These are phyloP conservation scores for Drosophila baimaii DNA, from an alignment of 1,140 invertebrate species.

Conservation along the genomic window DNA sequence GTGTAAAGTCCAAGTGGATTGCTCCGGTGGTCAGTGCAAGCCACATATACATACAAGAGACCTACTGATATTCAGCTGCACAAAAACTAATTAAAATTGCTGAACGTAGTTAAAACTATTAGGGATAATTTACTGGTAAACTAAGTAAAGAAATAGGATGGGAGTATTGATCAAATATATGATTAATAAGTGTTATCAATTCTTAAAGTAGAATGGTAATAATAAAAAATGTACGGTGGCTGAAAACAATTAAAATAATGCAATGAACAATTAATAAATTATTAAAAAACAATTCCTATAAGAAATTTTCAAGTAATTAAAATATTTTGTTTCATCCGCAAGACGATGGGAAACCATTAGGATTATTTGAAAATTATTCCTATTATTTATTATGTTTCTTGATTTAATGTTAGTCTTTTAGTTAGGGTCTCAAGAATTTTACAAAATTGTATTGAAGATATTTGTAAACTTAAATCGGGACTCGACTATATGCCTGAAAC, in stretches of 20 bases:
- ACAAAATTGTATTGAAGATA: too few relatives aligned
- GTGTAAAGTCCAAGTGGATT: constrained; percentile 33
- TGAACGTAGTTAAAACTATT: constrained; percentile 54
- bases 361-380: too few relatives aligned
- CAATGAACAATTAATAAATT: too few relatives aligned
- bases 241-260: background rate
- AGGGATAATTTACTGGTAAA: constrained; percentile 52
- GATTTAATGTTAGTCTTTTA: too few relatives aligned
- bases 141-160: constrained; percentile 32
- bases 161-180: background rate
- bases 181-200: background rate
- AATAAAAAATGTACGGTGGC: background rate
- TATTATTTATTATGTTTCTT: too few relatives aligned
- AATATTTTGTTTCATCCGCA: too few relatives aligned
- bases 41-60: constrained; percentile 15
- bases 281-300: background rate
- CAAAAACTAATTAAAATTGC: constrained; percentile 71
- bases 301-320: too few relatives aligned
- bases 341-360: too few relatives aligned
- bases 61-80: constrained; percentile 26
- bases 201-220: background rate
- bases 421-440: too few relatives aligned
- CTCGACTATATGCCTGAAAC: too few relatives aligned
- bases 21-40: constrained; percentile 16
- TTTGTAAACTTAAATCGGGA: too few relatives aligned